A percentile compares a stretch with the other conserved stretches of the same genome.
These are phyloP conservation scores for Chrysomela aeneicollis DNA, from an alignment of 2,888 invertebrate species.

Conservation along the genomic window DNA sequence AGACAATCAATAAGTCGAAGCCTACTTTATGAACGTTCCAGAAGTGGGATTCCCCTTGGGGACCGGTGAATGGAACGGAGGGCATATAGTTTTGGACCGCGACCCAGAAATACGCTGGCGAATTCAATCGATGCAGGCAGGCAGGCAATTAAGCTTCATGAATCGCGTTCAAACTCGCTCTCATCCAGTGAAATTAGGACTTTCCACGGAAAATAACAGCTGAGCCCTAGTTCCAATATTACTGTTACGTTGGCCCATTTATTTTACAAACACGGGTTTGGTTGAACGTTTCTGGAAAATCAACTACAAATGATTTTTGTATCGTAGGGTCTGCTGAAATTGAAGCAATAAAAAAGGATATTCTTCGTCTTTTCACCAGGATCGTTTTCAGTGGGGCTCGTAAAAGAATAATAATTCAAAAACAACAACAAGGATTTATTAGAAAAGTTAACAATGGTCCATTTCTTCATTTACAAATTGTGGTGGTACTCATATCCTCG, in stretches of 20 bases:
- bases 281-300: too few species aligned
- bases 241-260: background rate
- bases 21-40: background rate
- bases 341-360: too few species aligned
- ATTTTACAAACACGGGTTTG: too few species aligned
- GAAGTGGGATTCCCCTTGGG: conserved; percentile 1
- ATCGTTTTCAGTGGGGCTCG: too few species aligned
- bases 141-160: conserved; percentile 16
- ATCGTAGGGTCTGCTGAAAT: too few species aligned
- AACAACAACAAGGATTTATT: too few species aligned
- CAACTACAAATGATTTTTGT: too few species aligned
- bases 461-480: too few species aligned
- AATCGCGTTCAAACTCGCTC: conserved; percentile 11
- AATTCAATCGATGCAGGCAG: conserved; percentile 16
- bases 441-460: too few species aligned
- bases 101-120: conserved; percentile 18
- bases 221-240: background rate
- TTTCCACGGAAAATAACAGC: background rate
- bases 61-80: conserved; percentile 17
- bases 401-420: too few species aligned
- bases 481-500: too few species aligned
- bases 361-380: too few species aligned
- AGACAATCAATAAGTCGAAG: background rate
- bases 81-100: background rate
- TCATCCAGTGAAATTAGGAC: background rate